These are phyloP conservation scores for Sorex fumeus DNA, from an alignment of 2,113 vertebrate species.

Conservation along the genomic window DNA sequence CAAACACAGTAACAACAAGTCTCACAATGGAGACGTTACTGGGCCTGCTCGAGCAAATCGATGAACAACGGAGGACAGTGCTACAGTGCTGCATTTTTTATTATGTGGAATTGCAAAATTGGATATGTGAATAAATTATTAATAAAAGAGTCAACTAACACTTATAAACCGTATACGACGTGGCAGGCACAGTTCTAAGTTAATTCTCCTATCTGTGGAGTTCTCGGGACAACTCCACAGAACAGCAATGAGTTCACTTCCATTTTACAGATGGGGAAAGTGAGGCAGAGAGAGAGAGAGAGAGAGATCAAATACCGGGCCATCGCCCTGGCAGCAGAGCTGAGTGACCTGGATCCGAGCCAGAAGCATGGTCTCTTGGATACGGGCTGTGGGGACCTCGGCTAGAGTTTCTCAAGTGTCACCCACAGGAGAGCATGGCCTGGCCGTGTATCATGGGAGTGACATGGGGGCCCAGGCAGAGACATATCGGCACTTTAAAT, in stretches of 20 bases:
- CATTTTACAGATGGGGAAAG: background rate
- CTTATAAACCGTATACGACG: background rate
- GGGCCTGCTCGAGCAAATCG: too few species aligned
- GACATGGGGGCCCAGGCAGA: background rate
- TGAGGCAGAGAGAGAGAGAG: background rate
- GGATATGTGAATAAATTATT: slow-evolving; percentile 8
- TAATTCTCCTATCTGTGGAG: background rate
- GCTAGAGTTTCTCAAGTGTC: background rate
- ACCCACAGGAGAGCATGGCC: background rate
- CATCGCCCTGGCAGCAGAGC: background rate
- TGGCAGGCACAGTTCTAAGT: background rate
- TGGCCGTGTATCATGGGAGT: background rate
- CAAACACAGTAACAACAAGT: too few species aligned
- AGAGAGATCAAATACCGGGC: background rate
- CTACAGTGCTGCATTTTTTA: too few species aligned
- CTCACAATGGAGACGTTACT: too few species aligned
- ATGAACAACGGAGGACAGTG: too few species aligned
- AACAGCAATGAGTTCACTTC: background rate
- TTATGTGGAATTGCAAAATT: slow-evolving; percentile 5
- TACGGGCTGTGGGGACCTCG: background rate
- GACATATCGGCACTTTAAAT: too few species aligned
- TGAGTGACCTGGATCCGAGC: background rate
- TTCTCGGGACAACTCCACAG: slow-evolving; percentile 25
- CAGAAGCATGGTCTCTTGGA: background rate
- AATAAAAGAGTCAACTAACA: slow-evolving; percentile 26